phyloP scores from a whole-genome alignment of 2,797 vertebrate genomes.

The Chanos chanos region DNA sequence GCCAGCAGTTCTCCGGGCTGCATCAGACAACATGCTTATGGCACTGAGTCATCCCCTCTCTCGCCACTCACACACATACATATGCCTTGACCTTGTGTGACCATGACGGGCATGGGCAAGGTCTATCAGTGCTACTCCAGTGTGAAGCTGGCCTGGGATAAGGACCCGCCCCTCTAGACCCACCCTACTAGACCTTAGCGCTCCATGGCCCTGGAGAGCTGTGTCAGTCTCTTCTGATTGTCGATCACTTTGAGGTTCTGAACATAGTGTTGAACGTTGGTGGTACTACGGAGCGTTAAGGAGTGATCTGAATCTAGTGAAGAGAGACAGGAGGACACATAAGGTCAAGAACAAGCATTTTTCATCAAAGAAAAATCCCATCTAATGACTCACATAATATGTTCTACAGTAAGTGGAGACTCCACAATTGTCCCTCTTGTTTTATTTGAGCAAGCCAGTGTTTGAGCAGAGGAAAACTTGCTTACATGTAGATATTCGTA shows the following conservation, averaged over 20 bases:
- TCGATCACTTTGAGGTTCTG: constrained; percentile 91
- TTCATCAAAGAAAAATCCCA: neutral
- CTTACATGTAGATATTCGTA: constrained; percentile 84
- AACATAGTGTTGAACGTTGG: constrained; percentile 79
- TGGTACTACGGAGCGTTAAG: constrained; percentile 71
- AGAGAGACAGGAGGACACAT: neutral
- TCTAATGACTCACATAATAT: neutral
- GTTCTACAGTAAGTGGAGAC: neutral
- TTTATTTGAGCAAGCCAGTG: neutral
- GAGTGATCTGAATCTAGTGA: constrained; percentile 81
- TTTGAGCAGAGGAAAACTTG: neutral
- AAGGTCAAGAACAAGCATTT: neutral
- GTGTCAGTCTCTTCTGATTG: constrained; percentile 85
- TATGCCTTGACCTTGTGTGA: too few species aligned
- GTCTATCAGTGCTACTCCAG: too few species aligned
- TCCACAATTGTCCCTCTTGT: too few species aligned
- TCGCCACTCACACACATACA: too few species aligned
- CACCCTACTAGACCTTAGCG: constrained; percentile 50
- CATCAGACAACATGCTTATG: too few species aligned
- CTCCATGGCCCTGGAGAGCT: constrained; percentile 83
- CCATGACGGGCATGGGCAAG: too few species aligned
- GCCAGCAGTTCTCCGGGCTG: too few species aligned
- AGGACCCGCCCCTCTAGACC: neutral
- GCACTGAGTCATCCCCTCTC: too few species aligned
- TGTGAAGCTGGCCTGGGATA: constrained; percentile 24